Conservation (phyloP, 2,797 vertebrate genomes). For the Rhodeus uyekii region DNA sequence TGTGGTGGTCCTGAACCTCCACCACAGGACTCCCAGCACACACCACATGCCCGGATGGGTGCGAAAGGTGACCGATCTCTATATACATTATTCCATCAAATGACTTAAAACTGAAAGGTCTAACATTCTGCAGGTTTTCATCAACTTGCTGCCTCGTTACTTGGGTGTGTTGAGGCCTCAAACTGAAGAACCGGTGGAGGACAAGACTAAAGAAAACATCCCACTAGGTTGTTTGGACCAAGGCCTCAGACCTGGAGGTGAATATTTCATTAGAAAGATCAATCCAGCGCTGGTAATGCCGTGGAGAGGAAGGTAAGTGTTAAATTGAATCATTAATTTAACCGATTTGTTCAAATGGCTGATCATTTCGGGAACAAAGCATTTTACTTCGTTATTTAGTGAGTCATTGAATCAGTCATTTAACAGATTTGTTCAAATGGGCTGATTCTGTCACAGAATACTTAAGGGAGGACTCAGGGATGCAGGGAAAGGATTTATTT, state of each 20-base stretch:
- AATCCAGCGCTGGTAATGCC: slow-evolving; percentile 81
- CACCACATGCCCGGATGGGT: slow-evolving; percentile 82
- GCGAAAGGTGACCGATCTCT: slow-evolving; percentile 68
- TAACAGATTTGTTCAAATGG: too few species aligned
- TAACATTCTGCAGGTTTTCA: slow-evolving; percentile 77
- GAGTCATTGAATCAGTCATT: too few species aligned
- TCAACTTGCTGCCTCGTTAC: slow-evolving; percentile 83
- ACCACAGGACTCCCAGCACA: slow-evolving; percentile 78
- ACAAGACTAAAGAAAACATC: slow-evolving; percentile 61
- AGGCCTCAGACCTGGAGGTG: slow-evolving; percentile 76
- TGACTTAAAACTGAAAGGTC: not conserved
- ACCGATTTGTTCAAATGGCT: too few species aligned
- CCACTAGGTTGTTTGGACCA: slow-evolving; percentile 53
- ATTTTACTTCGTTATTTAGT: too few species aligned
- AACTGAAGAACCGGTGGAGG: slow-evolving; percentile 67
- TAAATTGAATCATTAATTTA: too few species aligned
- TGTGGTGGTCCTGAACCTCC: slow-evolving; percentile 81
- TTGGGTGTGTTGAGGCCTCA: slow-evolving; percentile 83
- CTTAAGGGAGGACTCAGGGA: too few species aligned
- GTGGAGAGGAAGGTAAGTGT: slow-evolving; percentile 80
- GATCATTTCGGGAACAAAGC: too few species aligned
- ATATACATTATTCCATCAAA: not conserved
- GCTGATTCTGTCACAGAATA: too few species aligned
- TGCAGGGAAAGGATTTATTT: too few species aligned
- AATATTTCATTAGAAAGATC: slow-evolving; percentile 88